These are phyloP conservation scores for Gymnosoma rotundatum DNA, from an alignment of 2,888 invertebrate species.

Conservation along the genomic window DNA sequence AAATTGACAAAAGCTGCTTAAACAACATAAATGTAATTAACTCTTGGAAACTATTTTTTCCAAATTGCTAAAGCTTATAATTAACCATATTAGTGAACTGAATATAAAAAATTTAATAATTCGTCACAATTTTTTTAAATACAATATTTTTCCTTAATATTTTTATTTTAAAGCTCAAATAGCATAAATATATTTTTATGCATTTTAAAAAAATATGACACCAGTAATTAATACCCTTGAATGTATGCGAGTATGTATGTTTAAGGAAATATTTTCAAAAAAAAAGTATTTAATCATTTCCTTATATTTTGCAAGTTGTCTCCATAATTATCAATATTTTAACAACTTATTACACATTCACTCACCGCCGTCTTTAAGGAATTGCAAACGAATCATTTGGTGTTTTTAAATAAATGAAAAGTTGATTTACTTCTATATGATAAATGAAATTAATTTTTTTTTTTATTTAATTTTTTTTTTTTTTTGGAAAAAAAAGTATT, in stretches of 20 bases:
- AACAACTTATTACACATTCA: constrained; percentile 45
- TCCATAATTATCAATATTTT: constrained; percentile 20
- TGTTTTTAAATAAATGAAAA: constrained; percentile 50
- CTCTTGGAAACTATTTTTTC: too few relatives aligned
- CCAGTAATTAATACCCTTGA: not conserved
- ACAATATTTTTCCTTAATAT: not conserved
- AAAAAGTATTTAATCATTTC: constrained; percentile 25
- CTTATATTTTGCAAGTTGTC: constrained; percentile 18
- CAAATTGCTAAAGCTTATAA: too few relatives aligned
- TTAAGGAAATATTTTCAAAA: constrained; percentile 31
- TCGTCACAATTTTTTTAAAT: constrained; percentile 1
- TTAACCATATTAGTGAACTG: too few relatives aligned
- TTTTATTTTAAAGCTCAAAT: not conserved
- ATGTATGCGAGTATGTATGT: not conserved
- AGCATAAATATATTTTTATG: not conserved
- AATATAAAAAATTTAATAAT: too few relatives aligned
- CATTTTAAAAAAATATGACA: not conserved
- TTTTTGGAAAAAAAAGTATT: not conserved
- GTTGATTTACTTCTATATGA: constrained; percentile 47
- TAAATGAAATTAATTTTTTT: constrained; percentile 29
- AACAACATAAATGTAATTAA: too few relatives aligned
- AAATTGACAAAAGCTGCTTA: too few relatives aligned
- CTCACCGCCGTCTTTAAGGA: constrained; percentile 23
- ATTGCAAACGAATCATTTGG: not conserved
- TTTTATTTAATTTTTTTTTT: too few relatives aligned